phyloP scores from a whole-genome alignment of 37 sponge, comb jelly and placozoan genomes.

The Bolinopsis microptera region DNA sequence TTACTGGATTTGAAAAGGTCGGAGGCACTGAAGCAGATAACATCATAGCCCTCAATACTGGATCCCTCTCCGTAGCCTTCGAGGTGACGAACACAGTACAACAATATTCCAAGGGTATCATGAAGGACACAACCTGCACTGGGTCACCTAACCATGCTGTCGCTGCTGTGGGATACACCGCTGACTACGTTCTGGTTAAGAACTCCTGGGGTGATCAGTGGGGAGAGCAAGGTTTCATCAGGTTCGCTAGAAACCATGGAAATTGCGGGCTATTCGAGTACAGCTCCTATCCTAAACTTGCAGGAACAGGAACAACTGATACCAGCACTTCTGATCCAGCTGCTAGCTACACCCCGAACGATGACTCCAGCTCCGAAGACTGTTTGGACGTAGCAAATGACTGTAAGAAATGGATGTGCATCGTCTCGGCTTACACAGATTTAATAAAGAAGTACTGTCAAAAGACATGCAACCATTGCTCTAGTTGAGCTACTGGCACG shows the following conservation, averaged over 20 bases:
- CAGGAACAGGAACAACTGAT: not conserved
- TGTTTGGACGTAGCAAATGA: not conserved
- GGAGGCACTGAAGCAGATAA: not conserved
- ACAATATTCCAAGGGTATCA: not conserved
- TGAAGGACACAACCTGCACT: constrained; percentile 10
- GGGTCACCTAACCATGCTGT: constrained; percentile 13
- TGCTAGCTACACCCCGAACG: not conserved
- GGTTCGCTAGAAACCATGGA: not conserved
- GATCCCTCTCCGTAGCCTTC: constrained; percentile 8
- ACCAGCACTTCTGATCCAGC: not conserved
- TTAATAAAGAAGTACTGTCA: not conserved
- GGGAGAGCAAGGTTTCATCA: not conserved
- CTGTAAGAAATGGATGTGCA: not conserved
- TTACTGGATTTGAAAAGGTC: not conserved
- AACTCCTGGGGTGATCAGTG: not conserved
- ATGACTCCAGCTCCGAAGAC: not conserved
- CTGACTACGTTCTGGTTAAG: not conserved
- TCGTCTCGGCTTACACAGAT: not conserved
- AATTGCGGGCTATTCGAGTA: constrained; percentile 6
- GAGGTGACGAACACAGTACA: not conserved
- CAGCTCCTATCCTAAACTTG: not conserved
- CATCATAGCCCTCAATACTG: not conserved
- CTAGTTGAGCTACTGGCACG: not conserved
- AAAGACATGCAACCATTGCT: not conserved
- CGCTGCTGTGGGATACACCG: not conserved